Base-by-base conservation (phyloP, 2,888 invertebrate species). In the Gnatocerus cornutus region DNA sequence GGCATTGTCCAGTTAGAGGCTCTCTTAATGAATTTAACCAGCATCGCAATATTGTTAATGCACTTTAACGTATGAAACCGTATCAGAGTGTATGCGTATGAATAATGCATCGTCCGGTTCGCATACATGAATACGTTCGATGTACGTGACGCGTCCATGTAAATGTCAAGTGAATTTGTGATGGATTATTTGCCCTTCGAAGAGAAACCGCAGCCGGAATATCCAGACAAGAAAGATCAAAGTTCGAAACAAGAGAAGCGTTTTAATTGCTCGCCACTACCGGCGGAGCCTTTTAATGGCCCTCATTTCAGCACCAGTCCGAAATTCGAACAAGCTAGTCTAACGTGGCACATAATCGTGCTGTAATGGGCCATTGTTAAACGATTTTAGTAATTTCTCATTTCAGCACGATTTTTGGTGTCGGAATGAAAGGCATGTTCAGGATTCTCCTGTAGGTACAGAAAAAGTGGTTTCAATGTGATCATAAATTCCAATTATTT, bases 91-190 rank as follows among this genome's bases (percentile, higher is more conserved):
- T 68, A 45, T 61, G 41, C 58, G 55, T 69, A 76, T 77, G 77
- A 77, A 77, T 77, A 75, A 77, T 77, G 73, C 73, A 77, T 50
- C 66, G 63, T 30, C 39, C 65, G 53, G 63, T 69, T 53, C 62
- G 66, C 66, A 70, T 66, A 70, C 62, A 67, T 66, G 67, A 68
- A 70, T 68, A 71, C 58, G 58, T 68, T 56, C 50, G 69, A 69
- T 76, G 77, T 75, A 78, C 77, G 79, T 79, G 77, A 77, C 78
- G 71, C 74, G 74, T 73, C 76, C 78, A 78, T 79, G 79, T 78
- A 79, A 73, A 78, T 77, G 78, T 78, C 78, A 79, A 78, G 77
- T 75, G 78, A 79, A 79, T 79, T 78, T 76, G 77, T 78, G 78
- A 80, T 80, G 78, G 79, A 80, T 80, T 80, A 80, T 80, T 79